Base-by-base conservation (phyloP, 1,140 invertebrate species). In the Venturia canescens region DNA sequence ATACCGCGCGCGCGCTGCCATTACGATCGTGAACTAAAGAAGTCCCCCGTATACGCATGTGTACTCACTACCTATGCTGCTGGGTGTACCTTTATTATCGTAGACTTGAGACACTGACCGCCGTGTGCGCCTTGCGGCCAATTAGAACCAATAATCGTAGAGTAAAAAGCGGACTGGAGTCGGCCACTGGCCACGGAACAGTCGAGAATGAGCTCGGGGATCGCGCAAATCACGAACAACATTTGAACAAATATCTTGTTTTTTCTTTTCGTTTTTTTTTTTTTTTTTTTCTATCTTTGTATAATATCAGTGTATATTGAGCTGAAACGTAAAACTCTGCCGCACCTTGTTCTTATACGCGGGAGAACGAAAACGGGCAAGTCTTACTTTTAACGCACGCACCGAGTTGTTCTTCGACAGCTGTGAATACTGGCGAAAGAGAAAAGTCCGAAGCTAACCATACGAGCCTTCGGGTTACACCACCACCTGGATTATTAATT, bases 71-170 rank as follows among this genome's bases (percentile, higher is more conserved):
- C 60, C 60, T 23, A 11, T 27, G 60, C n/a, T n/a, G n/a, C n/a
- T n/a, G n/a, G n/a, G 60, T 27, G 60, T 66, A 27, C 21, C 60
- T 66, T 23, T 72, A 72, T 50, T 72, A 72, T 72, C 21, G 11
- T 31, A 26, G 34, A 23, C 70, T 50, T 23, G 70, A 72, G 50
- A 57, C 71, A 75, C 48, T 57, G 71, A 75, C 71, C 71, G 71
- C 71, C 71, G 48, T 31, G 71, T 57, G 48, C 44, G 71, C 48
- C 27, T 57, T 57, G 71, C 16, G 23, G 71, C 71, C 71, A 75
- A 75, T 75, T 75, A 75, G 71, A 57, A 57, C 48, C 71, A 75
- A 75, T 75, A 75, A 75, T 75, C 71, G 48, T 75, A 75, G 21
- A 75, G 71, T 29, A 27, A 26, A 66, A 66, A 66, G 23, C 21